Percentiles rank a stretch among this genome's conserved stretches.
Evolutionary conservation across 2,113 vertebrate genomes (phyloP).

Genomic region (Cochlearius cochlearius): DNA sequence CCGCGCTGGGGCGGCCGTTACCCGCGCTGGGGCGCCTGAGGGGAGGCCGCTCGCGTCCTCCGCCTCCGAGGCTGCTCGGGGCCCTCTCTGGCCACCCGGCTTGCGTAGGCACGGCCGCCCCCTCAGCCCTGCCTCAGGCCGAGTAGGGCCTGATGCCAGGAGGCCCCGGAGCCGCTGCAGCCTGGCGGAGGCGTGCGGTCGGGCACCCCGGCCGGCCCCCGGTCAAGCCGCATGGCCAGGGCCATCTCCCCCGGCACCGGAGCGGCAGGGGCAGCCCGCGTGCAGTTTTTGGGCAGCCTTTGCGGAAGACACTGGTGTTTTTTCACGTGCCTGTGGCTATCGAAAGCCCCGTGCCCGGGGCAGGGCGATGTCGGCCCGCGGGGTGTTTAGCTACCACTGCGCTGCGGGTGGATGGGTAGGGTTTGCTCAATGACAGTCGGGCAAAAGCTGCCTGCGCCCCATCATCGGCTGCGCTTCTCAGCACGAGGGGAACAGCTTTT

Average conservation of each 20-base stretch:
- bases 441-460: background rate
- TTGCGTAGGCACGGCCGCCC: no score
- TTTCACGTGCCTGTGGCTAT: background rate
- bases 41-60: background rate
- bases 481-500: background rate
- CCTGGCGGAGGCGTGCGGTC: background rate
- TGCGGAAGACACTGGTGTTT: background rate
- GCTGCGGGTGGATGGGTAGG: background rate
- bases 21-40: no score
- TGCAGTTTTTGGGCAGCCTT: accelerated
- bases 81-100: no score
- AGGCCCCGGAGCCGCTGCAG: background rate
- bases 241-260: accelerated
- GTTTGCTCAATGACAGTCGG: background rate
- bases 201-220: accelerated
- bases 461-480: accelerated
- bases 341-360: accelerated
- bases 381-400: accelerated
- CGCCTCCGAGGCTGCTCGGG: background rate
- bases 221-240: accelerated
- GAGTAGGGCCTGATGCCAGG: accelerated
- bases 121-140: background rate
- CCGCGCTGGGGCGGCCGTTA: no score
- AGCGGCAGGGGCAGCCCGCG: accelerated
- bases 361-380: accelerated